Evolutionary conservation across 1,140 invertebrate species (phyloP).

Genomic region (Drosophila neocordata): DNA sequence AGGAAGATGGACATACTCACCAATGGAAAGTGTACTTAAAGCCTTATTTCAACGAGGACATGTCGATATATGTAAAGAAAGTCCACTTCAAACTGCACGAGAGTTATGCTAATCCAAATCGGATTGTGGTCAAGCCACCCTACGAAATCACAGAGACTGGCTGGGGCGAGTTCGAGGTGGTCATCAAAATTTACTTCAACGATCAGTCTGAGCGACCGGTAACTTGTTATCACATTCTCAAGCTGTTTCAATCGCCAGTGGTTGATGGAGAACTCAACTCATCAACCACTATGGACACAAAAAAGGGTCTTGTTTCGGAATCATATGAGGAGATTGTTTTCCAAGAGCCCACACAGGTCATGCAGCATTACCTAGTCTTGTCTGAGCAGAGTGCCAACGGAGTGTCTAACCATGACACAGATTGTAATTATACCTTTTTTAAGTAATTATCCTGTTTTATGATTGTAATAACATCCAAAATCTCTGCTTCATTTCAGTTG

Average conservation of each 20-base stretch:
- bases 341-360: slow-evolving; percentile 96
- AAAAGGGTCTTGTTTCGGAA: slow-evolving; percentile 94
- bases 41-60: slow-evolving; percentile 96
- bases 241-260: slow-evolving; percentile 93
- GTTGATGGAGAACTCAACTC: slow-evolving; percentile 84
- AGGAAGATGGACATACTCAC: slow-evolving; percentile 99
- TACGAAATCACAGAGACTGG: slow-evolving; percentile 99
- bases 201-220: slow-evolving; percentile 98
- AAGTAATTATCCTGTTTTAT: neutral
- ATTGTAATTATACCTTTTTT: slow-evolving; percentile 91
- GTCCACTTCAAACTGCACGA: slow-evolving; percentile 99
- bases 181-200: slow-evolving; percentile 98
- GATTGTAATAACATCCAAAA: neutral
- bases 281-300: slow-evolving; percentile 87
- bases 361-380: slow-evolving; percentile 93
- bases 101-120: slow-evolving; percentile 97
- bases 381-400: slow-evolving; percentile 84
- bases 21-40: slow-evolving; percentile 99
- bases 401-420: slow-evolving; percentile 89
- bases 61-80: slow-evolving; percentile 97
- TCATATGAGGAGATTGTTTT: slow-evolving; percentile 99
- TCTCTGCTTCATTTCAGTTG: slow-evolving; percentile 87
- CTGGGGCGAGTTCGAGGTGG: slow-evolving; percentile 99
- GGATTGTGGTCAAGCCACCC: slow-evolving; percentile 96
- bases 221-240: slow-evolving; percentile 97